These are phyloP conservation scores for Ashinkailepas kermadecensis DNA, from an alignment of 2,888 invertebrate genomes.

Conservation along the genomic window DNA sequence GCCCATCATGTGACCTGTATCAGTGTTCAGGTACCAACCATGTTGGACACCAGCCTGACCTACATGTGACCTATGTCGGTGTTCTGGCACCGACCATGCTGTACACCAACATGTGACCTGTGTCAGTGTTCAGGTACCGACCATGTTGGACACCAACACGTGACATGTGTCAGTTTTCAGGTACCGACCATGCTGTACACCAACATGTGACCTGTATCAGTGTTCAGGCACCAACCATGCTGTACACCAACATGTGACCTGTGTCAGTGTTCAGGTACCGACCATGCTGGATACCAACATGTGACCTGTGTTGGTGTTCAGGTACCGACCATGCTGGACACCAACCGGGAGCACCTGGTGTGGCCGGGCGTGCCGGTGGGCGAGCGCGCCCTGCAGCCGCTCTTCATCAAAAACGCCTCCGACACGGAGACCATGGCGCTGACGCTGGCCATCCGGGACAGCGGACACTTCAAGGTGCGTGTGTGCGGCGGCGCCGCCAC, in stretches of 20 bases:
- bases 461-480: neutral
- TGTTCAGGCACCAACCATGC: neutral
- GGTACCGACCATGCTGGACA: conserved; percentile 15
- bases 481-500: neutral
- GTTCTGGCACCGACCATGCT: neutral
- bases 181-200: neutral
- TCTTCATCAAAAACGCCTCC: neutral
- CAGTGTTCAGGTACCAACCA: too few relatives aligned
- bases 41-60: too few relatives aligned
- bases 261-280: neutral
- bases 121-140: too few relatives aligned
- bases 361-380: conserved; percentile 7
- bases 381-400: neutral
- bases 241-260: neutral
- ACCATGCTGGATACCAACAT: neutral
- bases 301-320: neutral
- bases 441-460: conserved; percentile 5
- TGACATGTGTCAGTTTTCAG: neutral
- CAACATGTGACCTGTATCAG: neutral
- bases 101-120: too few relatives aligned
- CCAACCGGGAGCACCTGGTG: conserved; percentile 16
- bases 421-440: conserved; percentile 1
- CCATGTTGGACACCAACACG: neutral
- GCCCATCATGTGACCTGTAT: too few relatives aligned
- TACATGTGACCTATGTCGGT: neutral